phyloP scores from a whole-genome alignment of 2,797 vertebrate genomes.

The Catostomus latipinnis region DNA sequence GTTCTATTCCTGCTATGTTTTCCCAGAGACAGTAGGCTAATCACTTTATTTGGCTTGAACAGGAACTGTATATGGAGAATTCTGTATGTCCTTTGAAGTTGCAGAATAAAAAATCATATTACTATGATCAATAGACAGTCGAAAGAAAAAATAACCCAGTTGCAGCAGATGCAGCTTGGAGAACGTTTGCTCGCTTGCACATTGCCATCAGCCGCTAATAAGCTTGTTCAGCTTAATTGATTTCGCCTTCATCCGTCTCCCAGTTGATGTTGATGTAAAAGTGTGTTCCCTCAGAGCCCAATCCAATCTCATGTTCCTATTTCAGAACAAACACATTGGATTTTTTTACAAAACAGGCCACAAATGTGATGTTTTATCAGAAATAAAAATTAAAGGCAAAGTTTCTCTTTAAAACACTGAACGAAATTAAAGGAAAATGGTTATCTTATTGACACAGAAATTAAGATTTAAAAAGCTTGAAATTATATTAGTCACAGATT shows the following conservation, averaged over 20 bases:
- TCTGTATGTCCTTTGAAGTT: conserved; percentile 51
- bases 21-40: conserved; percentile 19
- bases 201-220: conserved; percentile 66
- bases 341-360: conserved; percentile 52
- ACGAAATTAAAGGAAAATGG: not conserved
- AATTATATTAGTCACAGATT: not conserved
- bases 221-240: conserved; percentile 72
- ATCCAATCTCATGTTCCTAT: conserved; percentile 66
- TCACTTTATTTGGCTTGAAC: conserved; percentile 34
- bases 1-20: conserved; percentile 17
- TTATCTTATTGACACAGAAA: not conserved
- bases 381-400: not conserved
- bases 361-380: not conserved
- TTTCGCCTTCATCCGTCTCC: conserved; percentile 71
- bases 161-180: conserved; percentile 61
- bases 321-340: conserved; percentile 64
- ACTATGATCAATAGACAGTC: conserved; percentile 55
- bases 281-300: conserved; percentile 66
- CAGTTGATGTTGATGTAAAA: conserved; percentile 67
- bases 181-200: conserved; percentile 64
- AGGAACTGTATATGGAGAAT: conserved; percentile 31
- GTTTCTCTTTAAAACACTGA: not conserved
- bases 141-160: conserved; percentile 64
- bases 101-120: conserved; percentile 46
- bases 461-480: not conserved